Base-by-base conservation (phyloP, 2,113 vertebrate genomes). In the Probosciger aterrimus region DNA sequence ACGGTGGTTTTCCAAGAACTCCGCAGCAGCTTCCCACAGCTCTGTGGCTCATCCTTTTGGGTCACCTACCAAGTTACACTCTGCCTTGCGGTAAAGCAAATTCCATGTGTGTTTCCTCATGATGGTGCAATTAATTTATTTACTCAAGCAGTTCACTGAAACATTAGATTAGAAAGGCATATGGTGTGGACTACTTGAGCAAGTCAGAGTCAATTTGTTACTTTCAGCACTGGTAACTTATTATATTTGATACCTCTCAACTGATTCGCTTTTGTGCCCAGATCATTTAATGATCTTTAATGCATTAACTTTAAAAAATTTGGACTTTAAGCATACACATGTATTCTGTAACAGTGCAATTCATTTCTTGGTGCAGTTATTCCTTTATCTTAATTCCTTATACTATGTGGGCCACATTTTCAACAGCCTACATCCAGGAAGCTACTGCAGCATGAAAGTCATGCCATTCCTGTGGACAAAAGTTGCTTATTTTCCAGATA, bases 41-140 rank as follows among this genome's bases (percentile, higher is more conserved):
- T 97, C 88, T 92, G 67, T 79, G 95, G 88, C 82, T 88, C 83
- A 92, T 90, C 78, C 84, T 17, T 86, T 59, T 93, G 86, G 87
- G 90, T 94, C 92, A 71, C 89, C 93, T 91, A 96, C 86, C 8
- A 16, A 96, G 82, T 74, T 92, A 87, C 47, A 46, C 63, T 94
- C 92, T 46, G 87, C 91, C 86, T 93, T 81, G 88, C 2, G 1
- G 62, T 93, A 82, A 74, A 91, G 92, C 44, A 82, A 77, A 93
- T 93, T 94, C 87, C 65, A 14, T 60, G 70, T 93, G 31, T 7
- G 1, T 79, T 92, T 89, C 44, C 62, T 91, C 70, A 84, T 85
- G 80, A 73, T 93, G 57, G 24, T 53, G 63, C 11, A 24, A 80
- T 90, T 92, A 95, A 88, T 96, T 90, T 86, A 95, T 90, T 92